Conservation (phyloP, 2,113 vertebrate genomes). For the Gracilinanus agilis region DNA sequence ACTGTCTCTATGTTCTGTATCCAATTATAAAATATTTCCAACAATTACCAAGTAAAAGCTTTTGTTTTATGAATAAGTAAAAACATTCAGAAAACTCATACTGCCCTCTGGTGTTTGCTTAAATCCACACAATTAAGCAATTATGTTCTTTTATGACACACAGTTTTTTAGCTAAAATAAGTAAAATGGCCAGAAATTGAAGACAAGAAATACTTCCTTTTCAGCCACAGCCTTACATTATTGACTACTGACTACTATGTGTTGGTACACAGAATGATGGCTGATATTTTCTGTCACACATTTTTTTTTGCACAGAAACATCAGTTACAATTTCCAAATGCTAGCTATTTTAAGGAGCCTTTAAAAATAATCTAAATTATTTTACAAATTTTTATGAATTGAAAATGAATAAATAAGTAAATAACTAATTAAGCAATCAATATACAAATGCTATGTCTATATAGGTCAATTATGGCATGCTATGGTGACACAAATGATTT, state of each 20-base stretch:
- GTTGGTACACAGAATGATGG: not conserved
- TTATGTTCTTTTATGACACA: accelerated
- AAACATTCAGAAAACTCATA: conserved; percentile 22
- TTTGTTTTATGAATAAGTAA: not conserved
- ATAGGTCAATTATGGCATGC: not conserved
- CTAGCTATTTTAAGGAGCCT: not conserved
- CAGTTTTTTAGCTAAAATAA: not conserved
- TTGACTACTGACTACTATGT: not conserved
- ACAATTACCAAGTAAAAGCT: not conserved
- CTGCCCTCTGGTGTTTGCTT: conserved; percentile 82
- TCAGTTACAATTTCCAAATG: not conserved
- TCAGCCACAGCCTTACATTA: not conserved
- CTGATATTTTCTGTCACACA: not conserved
- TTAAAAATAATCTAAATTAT: not conserved
- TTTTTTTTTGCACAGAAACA: not conserved
- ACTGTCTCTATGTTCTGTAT: conserved; percentile 61
- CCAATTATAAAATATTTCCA: conserved; percentile 42
- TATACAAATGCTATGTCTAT: not conserved
- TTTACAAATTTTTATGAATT: not conserved
- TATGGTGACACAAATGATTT: not conserved
- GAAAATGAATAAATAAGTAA: not conserved
- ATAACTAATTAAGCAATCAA: not conserved
- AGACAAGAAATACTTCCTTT: not conserved
- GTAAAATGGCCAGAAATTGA: not conserved
- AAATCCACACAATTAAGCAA: not conserved